Base-by-base conservation (phyloP, 2,113 vertebrate species). In the Cheirogaleus medius region DNA sequence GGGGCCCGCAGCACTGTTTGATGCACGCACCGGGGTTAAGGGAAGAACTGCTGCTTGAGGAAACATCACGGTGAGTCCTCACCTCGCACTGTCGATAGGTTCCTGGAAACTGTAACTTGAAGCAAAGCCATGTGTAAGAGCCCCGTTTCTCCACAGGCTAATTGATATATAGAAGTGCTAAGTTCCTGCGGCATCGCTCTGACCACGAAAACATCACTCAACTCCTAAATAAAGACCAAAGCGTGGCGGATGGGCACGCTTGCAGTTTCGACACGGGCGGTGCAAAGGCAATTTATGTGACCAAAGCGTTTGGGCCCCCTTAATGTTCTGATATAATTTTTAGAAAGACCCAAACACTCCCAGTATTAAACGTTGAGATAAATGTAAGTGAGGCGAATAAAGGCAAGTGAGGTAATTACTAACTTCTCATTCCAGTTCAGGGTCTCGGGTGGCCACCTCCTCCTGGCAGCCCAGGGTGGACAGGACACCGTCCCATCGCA, bases 11-110 rank as follows among this genome's bases (percentile, higher is more conserved):
- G 54, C 6, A 2, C 47, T 8, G 0, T 60, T 20, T 34, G 15
- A 17, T 3, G 9, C 3, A 3, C 13, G 2, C 23, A 9, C 32
- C 15, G 6, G 27, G 21, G 6, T 21, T n/a, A 1, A 6, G 18
- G 37, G 23, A 86, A 49, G 15, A n/a, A 71, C 8, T 20, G 23
- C 13, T 44, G 0, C 58, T 49, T 80, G 71, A 54, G 68, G 25
- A 34, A 87, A 42, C 25, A 37, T 7, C 8, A 44, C 39, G 44
- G 39, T 17, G 42, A 17, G 71, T 17, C 71, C 42, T 74, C 39
- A 44, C 71, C 44, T 27, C 15, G 29, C 25, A 27, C 14, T 7
- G 14, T 8, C 39, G 27, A 8, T 44, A 29, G 14, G 71, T 44
- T 74, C 42, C 42, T 29, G 25, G 39, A 44, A 74, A 44, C 14